Base-by-base conservation (phyloP, 1,140 invertebrate genomes). In the Heliconius melpomene region DNA sequence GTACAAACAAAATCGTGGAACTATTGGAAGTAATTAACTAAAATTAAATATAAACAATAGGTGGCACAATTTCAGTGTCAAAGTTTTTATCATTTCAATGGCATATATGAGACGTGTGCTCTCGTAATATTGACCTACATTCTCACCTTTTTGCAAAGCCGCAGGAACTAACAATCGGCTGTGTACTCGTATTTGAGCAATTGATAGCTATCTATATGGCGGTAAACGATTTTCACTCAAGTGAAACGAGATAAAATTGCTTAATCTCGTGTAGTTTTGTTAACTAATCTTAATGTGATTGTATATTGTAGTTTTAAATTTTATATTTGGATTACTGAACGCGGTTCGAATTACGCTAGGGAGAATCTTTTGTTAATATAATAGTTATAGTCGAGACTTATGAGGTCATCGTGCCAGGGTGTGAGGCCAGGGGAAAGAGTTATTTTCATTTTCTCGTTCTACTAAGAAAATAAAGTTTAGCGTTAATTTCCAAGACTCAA, bases 101-200 rank as follows among this genome's bases (percentile, higher is more conserved):
- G 76, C 76, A 80, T n/a, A 71, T 75, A 70, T 77, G 72, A 38
- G 79, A 80, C 74, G 54, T 54, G 2, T 77, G 70, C 78, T 84
- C 82, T 82, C 77, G 84, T 85, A 82, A 83, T 83, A 83, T 81
- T 81, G 81, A 81, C 84, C 77, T 72, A 79, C 74, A 82, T 85
- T 85, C 84, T 76, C 84, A 85, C 84, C 80, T 85, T 85, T 84
- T 84, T 84, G 75, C 70, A 60, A 75, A 81, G 72, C 74, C 26
- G 57, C 77, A 73, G 80, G 80, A 75, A 77, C 72, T n/a, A 82
- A 82, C 84, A 80, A 84, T 80, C 72, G 73, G 75, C 75, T 81
- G 66, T 57, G 32, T 78, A 36, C 32, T 36, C 32, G 32, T 36
- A 74, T 85, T 80, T 82, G 73, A 82, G 82, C 84, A 85, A 85